These are phyloP conservation scores for Rhombomys opimus DNA, from an alignment of 2,113 vertebrate genomes.

Conservation along the genomic window DNA sequence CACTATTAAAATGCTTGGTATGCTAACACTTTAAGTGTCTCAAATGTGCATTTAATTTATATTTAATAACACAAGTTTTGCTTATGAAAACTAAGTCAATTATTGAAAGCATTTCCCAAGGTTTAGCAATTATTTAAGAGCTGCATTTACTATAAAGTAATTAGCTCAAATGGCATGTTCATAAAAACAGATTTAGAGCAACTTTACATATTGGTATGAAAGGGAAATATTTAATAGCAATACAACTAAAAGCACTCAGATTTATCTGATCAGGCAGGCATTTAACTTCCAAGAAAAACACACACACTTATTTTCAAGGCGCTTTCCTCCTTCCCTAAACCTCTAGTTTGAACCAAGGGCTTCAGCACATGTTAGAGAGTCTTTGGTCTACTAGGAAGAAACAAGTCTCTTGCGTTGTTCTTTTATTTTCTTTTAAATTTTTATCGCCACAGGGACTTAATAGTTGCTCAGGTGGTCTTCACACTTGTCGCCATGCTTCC, in stretches of 20 bases:
- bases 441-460: no score
- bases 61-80: constrained; percentile 88
- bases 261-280: constrained; percentile 72
- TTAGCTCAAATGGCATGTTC: constrained; percentile 84
- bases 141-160: constrained; percentile 86
- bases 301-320: constrained; percentile 57
- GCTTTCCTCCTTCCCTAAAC: neutral
- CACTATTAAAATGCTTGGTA: constrained; percentile 63
- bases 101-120: constrained; percentile 89
- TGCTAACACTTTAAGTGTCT: constrained; percentile 85
- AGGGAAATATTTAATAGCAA: constrained; percentile 82
- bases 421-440: neutral
- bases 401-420: neutral
- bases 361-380: neutral
- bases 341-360: neutral
- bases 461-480: neutral
- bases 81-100: constrained; percentile 87
- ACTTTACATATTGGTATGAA: constrained; percentile 83
- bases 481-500: no score
- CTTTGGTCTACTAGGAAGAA: neutral
- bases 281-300: constrained; percentile 69
- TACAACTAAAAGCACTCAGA: constrained; percentile 63
- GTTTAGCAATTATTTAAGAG: constrained; percentile 90
- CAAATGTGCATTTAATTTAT: constrained; percentile 88
- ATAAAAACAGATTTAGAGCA: constrained; percentile 85